phyloP scores from a whole-genome alignment of 1,140 invertebrate genomes.

The Meloidogyne floridensis region DNA sequence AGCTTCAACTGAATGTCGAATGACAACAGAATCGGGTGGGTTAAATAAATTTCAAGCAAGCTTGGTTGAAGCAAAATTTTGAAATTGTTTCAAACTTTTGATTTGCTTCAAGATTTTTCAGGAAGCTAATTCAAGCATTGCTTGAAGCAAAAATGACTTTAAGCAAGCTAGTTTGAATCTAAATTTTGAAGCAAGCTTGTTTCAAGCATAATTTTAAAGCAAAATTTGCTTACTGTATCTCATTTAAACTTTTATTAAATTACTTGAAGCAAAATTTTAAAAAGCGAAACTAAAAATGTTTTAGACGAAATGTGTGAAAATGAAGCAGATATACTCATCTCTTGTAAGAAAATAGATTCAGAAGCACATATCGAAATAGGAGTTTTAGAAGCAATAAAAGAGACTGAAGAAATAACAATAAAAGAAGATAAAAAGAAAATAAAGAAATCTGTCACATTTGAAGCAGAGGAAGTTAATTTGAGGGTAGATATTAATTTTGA shows the following conservation, averaged over 20 bases:
- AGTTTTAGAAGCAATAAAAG: conserved; percentile 8
- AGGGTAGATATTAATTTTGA: conserved; percentile 21
- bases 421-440: background rate
- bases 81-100: no score
- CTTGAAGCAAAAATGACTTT: no score
- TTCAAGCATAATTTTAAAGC: no score
- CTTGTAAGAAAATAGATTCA: conserved; percentile 15
- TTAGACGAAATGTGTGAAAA: background rate
- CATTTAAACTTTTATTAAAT: no score
- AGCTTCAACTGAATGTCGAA: background rate
- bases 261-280: no score
- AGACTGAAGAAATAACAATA: background rate
- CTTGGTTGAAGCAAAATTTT: no score
- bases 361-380: conserved; percentile 1
- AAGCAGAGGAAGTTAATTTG: conserved; percentile 13
- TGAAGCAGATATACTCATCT: conserved; percentile 4
- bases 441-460: background rate
- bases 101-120: no score
- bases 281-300: no score
- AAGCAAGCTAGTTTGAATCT: no score
- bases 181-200: no score
- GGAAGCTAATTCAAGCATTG: no score
- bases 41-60: background rate
- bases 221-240: no score
- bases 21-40: background rate